Evolutionary conservation across 1,140 invertebrate genomes (phyloP).

Genomic region (Oryzaephilus surinamensis): DNA sequence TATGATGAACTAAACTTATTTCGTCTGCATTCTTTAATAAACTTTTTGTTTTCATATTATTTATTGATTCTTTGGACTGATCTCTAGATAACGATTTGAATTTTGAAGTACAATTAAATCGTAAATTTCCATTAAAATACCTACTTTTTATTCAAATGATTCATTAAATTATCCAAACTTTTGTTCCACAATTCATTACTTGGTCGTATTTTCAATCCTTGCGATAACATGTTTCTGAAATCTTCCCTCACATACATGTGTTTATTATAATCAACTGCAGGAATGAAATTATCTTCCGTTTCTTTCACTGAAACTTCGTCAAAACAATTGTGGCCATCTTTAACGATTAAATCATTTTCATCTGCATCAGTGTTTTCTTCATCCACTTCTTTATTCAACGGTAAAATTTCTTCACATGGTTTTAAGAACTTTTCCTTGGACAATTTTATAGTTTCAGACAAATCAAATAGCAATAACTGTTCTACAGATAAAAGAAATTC

Average conservation of each 20-base stretch:
- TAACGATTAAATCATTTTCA: not conserved
- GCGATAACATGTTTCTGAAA: constrained; percentile 22
- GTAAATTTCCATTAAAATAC: too few relatives aligned
- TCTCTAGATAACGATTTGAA: too few relatives aligned
- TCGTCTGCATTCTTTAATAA: too few relatives aligned
- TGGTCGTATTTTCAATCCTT: constrained; percentile 12
- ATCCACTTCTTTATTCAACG: not conserved
- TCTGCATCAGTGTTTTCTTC: not conserved
- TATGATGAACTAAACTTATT: too few relatives aligned
- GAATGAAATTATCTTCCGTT: constrained; percentile 14
- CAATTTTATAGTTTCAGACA: not conserved
- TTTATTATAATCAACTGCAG: constrained; percentile 25
- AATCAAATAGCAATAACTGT: not conserved
- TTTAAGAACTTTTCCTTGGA: not conserved
- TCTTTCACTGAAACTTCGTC: constrained; percentile 15
- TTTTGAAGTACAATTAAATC: too few relatives aligned
- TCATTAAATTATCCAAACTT: constrained; percentile 25
- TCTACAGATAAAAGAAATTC: constrained; percentile 35
- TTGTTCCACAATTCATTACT: constrained; percentile 25
- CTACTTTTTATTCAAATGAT: too few relatives aligned
- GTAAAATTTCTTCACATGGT: not conserved
- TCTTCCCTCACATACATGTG: constrained; percentile 29
- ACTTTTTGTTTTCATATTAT: too few relatives aligned
- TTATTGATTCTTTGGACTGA: too few relatives aligned
- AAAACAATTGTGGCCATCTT: constrained; percentile 23